These are phyloP conservation scores for Bombyx huttoni DNA, from an alignment of 2,888 invertebrate species.

Conservation along the genomic window DNA sequence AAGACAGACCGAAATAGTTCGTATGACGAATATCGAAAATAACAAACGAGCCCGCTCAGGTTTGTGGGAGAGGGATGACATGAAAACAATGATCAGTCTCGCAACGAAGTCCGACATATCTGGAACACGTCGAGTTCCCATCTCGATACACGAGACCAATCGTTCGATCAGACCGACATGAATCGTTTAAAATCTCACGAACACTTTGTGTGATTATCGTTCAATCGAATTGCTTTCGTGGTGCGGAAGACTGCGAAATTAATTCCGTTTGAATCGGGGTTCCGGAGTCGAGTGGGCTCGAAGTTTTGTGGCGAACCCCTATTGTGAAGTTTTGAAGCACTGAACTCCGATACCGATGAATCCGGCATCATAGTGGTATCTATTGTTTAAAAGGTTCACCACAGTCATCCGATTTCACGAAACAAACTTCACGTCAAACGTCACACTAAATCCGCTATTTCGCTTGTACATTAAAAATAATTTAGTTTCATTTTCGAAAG, in stretches of 20 bases:
- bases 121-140: not conserved
- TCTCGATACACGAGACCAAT: conserved; percentile 7
- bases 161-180: conserved; percentile 14
- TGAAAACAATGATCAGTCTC: too few species aligned
- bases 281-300: not conserved
- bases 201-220: conserved; percentile 19
- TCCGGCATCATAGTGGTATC: not conserved
- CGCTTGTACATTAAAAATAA: too few species aligned
- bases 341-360: not conserved
- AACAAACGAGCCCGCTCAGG: too few species aligned
- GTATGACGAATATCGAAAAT: too few species aligned
- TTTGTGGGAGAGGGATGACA: too few species aligned
- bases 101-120: too few species aligned
- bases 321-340: not conserved
- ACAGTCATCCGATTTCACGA: too few species aligned
- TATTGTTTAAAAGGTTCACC: too few species aligned
- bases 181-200: conserved; percentile 23
- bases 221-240: conserved; percentile 6
- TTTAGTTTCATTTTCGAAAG: too few species aligned
- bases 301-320: not conserved
- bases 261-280: not conserved
- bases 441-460: too few species aligned
- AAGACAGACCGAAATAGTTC: too few species aligned
- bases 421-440: too few species aligned
- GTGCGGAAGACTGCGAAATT: not conserved